Conservation (phyloP, 2,888 invertebrate species). For the Mesorhabditis spiculigera region DNA sequence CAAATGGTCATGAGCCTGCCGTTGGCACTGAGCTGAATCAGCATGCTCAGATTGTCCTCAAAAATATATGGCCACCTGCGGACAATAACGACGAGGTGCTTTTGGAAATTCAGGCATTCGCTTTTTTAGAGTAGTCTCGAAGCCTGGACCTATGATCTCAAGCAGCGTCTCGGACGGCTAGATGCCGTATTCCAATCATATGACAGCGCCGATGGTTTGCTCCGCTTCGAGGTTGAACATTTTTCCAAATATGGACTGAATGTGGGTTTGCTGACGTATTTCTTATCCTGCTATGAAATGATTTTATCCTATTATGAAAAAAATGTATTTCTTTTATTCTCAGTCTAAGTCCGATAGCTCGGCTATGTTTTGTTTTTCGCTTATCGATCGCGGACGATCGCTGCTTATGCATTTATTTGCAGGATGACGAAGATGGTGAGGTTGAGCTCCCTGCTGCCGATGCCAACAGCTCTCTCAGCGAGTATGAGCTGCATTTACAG, state of each 20-base stretch:
- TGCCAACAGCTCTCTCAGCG: not conserved
- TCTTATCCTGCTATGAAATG: too few relatives aligned
- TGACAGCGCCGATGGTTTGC: not conserved
- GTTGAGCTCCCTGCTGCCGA: not conserved
- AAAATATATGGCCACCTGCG: not conserved
- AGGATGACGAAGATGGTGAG: not conserved
- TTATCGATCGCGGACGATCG: too few relatives aligned
- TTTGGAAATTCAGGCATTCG: not conserved
- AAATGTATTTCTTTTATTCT: too few relatives aligned
- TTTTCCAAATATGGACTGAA: slow-evolving; percentile 1
- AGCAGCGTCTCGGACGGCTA: not conserved
- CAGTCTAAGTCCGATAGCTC: too few relatives aligned
- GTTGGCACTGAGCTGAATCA: not conserved
- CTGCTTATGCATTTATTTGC: not conserved
- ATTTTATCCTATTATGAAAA: too few relatives aligned
- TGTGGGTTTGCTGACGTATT: not conserved
- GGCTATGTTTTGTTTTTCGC: too few relatives aligned
- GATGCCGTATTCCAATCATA: not conserved
- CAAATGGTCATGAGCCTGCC: not conserved
- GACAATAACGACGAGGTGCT: not conserved
- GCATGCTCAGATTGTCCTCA: not conserved
- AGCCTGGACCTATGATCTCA: not conserved
- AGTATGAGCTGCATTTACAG: not conserved
- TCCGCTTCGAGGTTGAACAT: not conserved
- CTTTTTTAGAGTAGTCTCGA: not conserved